Evolutionary conservation across 2,113 vertebrate species (phyloP).

Genomic region (Bambusicola thoracicus): DNA sequence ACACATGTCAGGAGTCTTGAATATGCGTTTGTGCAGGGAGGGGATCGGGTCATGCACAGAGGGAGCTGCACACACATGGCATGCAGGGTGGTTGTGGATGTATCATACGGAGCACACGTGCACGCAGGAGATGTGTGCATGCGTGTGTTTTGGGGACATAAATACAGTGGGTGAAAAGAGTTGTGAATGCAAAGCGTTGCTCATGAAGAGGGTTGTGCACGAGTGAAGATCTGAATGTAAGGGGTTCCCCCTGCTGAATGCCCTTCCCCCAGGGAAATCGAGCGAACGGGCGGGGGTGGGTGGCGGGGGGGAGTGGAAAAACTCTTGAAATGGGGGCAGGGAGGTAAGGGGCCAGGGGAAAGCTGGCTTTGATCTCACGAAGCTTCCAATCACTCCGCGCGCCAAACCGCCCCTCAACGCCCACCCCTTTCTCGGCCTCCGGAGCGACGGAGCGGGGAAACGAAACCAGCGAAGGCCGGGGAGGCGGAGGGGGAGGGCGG

Average conservation of each 20-base stretch:
- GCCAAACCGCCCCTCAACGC: too few species aligned
- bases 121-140: neutral
- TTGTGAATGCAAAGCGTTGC: fast-evolving
- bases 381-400: fast-evolving
- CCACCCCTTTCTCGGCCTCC: neutral
- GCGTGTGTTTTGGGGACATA: neutral
- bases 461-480: neutral
- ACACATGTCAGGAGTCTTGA: neutral
- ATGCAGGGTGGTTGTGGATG: fast-evolving
- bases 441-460: neutral
- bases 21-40: too few species aligned
- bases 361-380: neutral
- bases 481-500: neutral
- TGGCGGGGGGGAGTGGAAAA: neutral
- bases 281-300: fast-evolving
- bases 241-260: neutral
- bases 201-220: neutral
- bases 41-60: too few species aligned
- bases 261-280: neutral
- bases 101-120: fast-evolving
- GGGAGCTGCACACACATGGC: neutral
- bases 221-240: fast-evolving
- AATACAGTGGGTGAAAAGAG: neutral
- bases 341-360: neutral
- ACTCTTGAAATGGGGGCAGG: neutral